Conservation (phyloP, 2,113 vertebrate genomes). For the Ophthalmolycus amberensis region DNA sequence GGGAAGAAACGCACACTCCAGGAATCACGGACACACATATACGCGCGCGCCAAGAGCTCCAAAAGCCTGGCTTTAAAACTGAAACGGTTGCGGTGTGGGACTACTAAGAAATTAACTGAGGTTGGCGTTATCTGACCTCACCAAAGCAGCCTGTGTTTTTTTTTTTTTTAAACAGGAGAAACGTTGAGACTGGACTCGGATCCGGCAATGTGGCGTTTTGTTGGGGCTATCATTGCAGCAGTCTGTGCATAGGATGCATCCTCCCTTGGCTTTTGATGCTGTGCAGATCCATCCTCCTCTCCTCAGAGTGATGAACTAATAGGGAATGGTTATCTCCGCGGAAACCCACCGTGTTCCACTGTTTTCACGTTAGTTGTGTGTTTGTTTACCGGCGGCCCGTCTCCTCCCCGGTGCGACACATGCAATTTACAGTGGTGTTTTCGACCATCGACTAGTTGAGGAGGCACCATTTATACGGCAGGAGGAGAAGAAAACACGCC, state of each 20-base stretch:
- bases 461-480: conserved; percentile 88
- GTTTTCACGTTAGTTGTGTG: conserved; percentile 88
- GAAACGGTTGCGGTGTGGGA: conserved; percentile 83
- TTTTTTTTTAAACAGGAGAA: conserved; percentile 30
- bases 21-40: conserved; percentile 56
- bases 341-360: conserved; percentile 87
- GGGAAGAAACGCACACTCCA: conserved; percentile 60
- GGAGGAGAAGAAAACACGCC: conserved; percentile 84
- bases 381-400: conserved; percentile 81
- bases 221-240: conserved; percentile 91
- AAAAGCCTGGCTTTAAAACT: conserved; percentile 65
- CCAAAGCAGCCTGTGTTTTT: conserved; percentile 69
- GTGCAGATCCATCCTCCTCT: conserved; percentile 94
- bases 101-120: conserved; percentile 72
- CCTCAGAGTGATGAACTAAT: conserved; percentile 90
- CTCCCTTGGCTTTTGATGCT: conserved; percentile 92
- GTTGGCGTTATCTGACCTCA: conserved; percentile 82
- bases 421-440: conserved; percentile 84
- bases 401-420: conserved; percentile 83
- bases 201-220: conserved; percentile 82
- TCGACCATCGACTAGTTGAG: conserved; percentile 83
- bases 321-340: conserved; percentile 91
- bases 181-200: conserved; percentile 81
- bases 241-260: conserved; percentile 93
- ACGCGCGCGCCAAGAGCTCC: conserved; percentile 39